Base-by-base conservation (phyloP, 2,113 vertebrate species). In the Leptosomus discolor region DNA sequence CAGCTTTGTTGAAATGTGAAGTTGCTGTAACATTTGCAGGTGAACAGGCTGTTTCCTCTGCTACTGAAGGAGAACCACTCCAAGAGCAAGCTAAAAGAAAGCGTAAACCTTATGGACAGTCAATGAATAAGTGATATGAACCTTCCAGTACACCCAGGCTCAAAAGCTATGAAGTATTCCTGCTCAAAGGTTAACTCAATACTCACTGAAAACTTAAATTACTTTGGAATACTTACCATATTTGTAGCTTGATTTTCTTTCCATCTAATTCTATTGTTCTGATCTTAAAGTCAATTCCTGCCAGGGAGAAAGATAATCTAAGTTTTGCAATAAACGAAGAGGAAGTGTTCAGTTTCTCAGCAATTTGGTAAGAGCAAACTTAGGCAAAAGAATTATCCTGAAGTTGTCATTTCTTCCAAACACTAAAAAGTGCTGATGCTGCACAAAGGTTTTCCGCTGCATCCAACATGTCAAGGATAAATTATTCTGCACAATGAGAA, bases 271-370 rank as follows among this genome's bases (percentile, higher is more conserved):
- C 99, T 98, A 99, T 99, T 64, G 99, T 99, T 98, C 99, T 98
- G 98, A 99, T 99, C 98, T 99, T 99, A 94, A 99, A 99, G 98
- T 99, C 99, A 64, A 99, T 99, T 94, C 99, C 99, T 99, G 97
- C n/a, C 94, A 97, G 89, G 96, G 92, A 97, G 92, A 98, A 41
- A 97, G 56, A 96, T 14, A 96, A 21, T 54, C n/a, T 92, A 48
- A 97, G 94, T 97, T 96, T 95, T 93, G 86, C 85, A 90, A 74
- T 70, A 81, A 67, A 70, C 36, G 37, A 65, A 90, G 92, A 68
- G 45, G 26, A 74, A 92, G 57, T 4, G 11, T 58, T 85, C 20
- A 0, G 34, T 78, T 92, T 88, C 73, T 56, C 37, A 12, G 71
- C 51, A 50, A 56, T 41, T 75, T 51, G 45, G 3, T 68, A 87